Conservation (phyloP, 2,113 vertebrate genomes). For the Todiramphus saurophagus region DNA sequence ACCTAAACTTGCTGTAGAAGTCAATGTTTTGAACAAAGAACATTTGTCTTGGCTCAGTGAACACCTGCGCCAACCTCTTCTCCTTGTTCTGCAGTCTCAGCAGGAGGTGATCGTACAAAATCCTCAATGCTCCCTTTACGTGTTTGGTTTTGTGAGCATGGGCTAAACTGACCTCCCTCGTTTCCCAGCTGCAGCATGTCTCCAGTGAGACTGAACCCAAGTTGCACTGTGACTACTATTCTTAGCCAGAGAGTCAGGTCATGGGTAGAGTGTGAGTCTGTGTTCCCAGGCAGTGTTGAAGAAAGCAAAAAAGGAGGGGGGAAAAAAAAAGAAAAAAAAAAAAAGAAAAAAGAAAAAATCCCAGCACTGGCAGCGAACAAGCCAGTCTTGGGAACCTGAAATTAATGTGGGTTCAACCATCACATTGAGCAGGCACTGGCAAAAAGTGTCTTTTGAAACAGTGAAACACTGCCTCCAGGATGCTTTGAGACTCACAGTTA, state of each 20-base stretch:
- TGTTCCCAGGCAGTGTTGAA: slow-evolving; percentile 72
- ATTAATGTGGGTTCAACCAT: neutral
- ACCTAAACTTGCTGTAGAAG: neutral
- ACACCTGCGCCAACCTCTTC: neutral
- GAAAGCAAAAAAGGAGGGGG: slow-evolving; percentile 22
- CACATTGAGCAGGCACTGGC: neutral
- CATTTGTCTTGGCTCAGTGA: neutral
- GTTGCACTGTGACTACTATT: slow-evolving; percentile 65
- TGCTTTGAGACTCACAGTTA: neutral
- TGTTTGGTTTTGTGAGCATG: neutral
- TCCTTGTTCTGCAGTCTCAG: neutral
- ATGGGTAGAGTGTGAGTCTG: slow-evolving; percentile 60
- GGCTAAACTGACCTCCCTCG: slow-evolving; percentile 3
- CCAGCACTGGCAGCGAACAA: neutral
- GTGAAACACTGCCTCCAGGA: neutral
- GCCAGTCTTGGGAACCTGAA: slow-evolving; percentile 3
- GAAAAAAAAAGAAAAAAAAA: neutral
- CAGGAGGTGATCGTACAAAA: neutral
- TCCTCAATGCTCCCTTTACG: neutral
- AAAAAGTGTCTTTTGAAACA: neutral
- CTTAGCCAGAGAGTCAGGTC: slow-evolving; percentile 72
- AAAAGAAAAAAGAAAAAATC: neutral
- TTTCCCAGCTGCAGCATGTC: slow-evolving; percentile 62
- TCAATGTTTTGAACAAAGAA: neutral
- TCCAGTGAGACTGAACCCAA: slow-evolving; percentile 58